Conservation (phyloP, 2,113 vertebrate species). For the Natator depressus region DNA sequence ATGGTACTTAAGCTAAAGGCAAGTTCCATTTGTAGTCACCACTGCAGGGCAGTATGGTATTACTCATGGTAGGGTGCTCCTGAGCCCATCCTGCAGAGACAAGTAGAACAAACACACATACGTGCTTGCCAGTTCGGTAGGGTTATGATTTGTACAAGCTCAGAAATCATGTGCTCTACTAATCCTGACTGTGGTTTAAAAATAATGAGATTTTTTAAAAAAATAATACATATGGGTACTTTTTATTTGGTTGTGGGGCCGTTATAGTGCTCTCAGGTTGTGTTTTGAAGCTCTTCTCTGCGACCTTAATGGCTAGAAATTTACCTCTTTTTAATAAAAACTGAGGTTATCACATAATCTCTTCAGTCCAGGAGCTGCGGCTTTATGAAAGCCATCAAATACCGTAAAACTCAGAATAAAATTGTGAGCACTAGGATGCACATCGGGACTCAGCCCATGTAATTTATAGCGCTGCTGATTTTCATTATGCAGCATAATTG, state of each 20-base stretch:
- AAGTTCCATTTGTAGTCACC: neutral
- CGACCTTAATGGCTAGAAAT: neutral
- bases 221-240: neutral
- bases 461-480: neutral
- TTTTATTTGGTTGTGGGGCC: neutral
- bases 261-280: neutral
- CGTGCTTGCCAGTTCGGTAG: neutral
- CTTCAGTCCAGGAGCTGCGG: neutral
- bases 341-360: neutral
- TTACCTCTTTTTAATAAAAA: neutral
- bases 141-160: neutral
- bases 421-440: neutral
- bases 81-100: neutral
- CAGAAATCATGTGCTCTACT: neutral
- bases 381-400: neutral
- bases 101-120: neutral
- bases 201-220: neutral
- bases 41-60: neutral
- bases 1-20: neutral
- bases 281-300: neutral
- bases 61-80: neutral
- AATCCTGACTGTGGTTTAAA: neutral
- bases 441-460: neutral
- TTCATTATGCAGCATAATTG: neutral
- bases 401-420: neutral